Evolutionary conservation across 2,888 invertebrate species (phyloP).

Genomic region (Epistrophe grossulariae): DNA sequence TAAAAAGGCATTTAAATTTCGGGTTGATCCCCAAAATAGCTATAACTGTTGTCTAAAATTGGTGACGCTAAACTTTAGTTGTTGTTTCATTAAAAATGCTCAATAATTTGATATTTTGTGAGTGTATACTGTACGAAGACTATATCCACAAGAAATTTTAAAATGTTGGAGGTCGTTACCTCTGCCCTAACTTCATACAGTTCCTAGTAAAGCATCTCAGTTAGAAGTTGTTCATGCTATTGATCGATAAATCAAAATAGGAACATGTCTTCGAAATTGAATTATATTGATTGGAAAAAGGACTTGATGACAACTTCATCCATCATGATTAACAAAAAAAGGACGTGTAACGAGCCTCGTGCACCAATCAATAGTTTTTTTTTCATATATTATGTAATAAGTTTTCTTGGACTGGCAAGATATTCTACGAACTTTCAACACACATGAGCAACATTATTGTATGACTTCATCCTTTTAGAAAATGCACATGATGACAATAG

Average conservation of each 20-base stretch:
- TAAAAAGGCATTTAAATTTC: too few species aligned
- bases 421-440: slow-evolving; percentile 19
- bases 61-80: too few species aligned
- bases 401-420: slow-evolving; percentile 35
- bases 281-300: slow-evolving; percentile 8
- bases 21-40: too few species aligned
- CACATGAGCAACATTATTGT: slow-evolving; percentile 53
- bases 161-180: too few species aligned
- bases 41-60: too few species aligned
- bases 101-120: too few species aligned
- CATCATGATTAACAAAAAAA: slow-evolving; percentile 65
- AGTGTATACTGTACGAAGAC: too few species aligned
- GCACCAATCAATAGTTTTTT: slow-evolving; percentile 76
- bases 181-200: too few species aligned
- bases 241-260: background rate
- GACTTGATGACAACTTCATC: slow-evolving; percentile 40
- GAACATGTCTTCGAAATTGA: background rate
- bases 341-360: slow-evolving; percentile 79
- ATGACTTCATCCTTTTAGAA: slow-evolving; percentile 54
- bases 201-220: too few species aligned
- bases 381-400: slow-evolving; percentile 42
- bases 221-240: background rate
- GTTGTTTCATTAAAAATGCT: too few species aligned
- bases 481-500: slow-evolving; percentile 65
- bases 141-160: too few species aligned